These are phyloP conservation scores for Castor canadensis DNA, from an alignment of 2,113 vertebrate genomes.

Conservation along the genomic window DNA sequence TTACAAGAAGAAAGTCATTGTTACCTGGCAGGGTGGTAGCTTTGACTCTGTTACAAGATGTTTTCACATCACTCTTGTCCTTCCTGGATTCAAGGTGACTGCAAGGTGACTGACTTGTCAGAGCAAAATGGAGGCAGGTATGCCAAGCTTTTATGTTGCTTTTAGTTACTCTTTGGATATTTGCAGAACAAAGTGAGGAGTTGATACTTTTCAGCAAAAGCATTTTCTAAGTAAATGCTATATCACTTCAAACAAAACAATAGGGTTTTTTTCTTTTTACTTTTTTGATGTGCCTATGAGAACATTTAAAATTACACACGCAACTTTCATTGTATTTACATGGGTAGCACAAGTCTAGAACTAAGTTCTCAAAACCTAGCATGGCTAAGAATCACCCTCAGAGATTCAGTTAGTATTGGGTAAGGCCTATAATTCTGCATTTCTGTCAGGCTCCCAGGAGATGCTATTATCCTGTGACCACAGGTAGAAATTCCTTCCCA, in stretches of 20 bases:
- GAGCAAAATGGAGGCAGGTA: too few relatives aligned
- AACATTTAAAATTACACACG: background rate
- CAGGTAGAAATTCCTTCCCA: background rate
- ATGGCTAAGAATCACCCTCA: background rate
- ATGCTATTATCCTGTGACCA: background rate
- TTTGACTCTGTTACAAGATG: too few relatives aligned
- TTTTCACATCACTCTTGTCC: too few relatives aligned
- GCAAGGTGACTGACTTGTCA: too few relatives aligned
- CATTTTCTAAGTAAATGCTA: too few relatives aligned
- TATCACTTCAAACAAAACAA: conserved; percentile 4
- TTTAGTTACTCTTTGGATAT: too few relatives aligned
- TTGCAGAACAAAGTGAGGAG: too few relatives aligned
- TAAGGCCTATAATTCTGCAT: background rate
- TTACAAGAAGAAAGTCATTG: too few relatives aligned
- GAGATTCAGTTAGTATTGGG: background rate
- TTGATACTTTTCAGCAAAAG: too few relatives aligned
- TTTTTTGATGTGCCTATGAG: background rate
- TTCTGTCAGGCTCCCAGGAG: background rate
- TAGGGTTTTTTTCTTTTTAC: conserved; percentile 4
- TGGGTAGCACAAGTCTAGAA: background rate
- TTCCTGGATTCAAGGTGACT: too few relatives aligned
- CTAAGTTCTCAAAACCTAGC: background rate
- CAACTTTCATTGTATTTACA: background rate
- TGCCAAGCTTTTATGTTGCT: too few relatives aligned
- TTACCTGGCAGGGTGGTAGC: too few relatives aligned